Evolutionary conservation across 2,113 vertebrate genomes (phyloP).

Genomic region (Pterocles burchelli): DNA sequence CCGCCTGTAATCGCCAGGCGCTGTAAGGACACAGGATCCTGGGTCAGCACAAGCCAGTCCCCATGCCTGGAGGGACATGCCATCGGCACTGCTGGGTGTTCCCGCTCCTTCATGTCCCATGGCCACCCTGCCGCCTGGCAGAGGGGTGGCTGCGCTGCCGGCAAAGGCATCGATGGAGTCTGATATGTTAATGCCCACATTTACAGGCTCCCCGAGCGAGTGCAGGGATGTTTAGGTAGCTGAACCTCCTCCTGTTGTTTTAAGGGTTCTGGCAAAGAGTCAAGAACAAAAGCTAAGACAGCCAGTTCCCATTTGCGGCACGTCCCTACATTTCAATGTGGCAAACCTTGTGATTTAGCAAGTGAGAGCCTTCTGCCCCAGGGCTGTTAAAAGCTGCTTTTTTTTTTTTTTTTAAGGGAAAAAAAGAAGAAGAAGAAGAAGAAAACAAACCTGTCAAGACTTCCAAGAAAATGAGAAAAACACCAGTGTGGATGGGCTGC

Average conservation of each 20-base stretch:
- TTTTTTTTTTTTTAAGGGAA: neutral
- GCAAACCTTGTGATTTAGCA: conserved; percentile 62
- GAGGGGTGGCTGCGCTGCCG: neutral
- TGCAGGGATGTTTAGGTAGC: conserved; percentile 25
- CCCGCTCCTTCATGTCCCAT: neutral
- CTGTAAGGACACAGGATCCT: neutral
- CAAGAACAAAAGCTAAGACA: conserved; percentile 71
- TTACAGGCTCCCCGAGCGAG: neutral
- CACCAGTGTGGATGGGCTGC: neutral
- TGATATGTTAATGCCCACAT: neutral
- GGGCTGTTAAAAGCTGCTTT: conserved; percentile 3
- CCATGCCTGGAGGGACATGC: neutral
- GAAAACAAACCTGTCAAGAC: neutral
- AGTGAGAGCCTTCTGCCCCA: conserved; percentile 41
- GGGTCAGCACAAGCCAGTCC: neutral
- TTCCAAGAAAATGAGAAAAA: conserved; percentile 34
- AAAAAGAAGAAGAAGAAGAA: neutral
- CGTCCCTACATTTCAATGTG: conserved; percentile 57
- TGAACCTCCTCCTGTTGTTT: conserved; percentile 53
- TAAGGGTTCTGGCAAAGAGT: conserved; percentile 59
- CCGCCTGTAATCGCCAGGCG: neutral
- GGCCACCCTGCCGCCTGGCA: neutral
- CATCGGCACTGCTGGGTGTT: neutral
- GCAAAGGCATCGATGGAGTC: neutral
- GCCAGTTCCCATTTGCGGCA: conserved; percentile 61